Conservation (phyloP, 2,113 vertebrate species). For the Amazona guildingii region DNA sequence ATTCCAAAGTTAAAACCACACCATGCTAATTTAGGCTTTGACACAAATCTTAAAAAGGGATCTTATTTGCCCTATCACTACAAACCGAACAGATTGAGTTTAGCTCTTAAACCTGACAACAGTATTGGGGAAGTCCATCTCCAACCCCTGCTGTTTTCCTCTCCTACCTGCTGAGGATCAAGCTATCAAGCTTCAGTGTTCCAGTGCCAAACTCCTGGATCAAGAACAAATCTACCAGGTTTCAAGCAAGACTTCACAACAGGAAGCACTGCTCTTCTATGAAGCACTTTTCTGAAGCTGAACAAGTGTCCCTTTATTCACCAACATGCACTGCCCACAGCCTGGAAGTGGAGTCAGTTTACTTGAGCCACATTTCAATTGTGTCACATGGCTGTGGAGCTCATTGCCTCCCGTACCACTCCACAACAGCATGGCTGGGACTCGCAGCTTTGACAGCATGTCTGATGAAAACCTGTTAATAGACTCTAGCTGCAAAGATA, state of each 20-base stretch:
- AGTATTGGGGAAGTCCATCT: background rate
- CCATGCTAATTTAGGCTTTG: background rate
- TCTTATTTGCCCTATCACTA: background rate
- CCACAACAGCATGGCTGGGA: background rate
- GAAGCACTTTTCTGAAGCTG: fast-evolving
- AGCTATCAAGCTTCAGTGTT: background rate
- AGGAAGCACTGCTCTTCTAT: fast-evolving
- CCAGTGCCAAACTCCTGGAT: background rate
- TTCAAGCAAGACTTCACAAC: background rate
- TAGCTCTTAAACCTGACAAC: background rate
- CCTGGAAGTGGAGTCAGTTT: background rate
- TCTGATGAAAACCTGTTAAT: background rate
- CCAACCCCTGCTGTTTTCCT: background rate
- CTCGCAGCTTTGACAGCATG: background rate
- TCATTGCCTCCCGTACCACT: background rate
- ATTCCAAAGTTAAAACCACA: background rate
- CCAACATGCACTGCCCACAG: background rate
- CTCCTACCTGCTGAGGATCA: background rate
- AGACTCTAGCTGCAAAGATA: background rate
- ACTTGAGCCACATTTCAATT: background rate
- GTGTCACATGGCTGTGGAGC: background rate
- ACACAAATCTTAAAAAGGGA: background rate
- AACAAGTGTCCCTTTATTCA: background rate
- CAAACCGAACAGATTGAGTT: background rate
- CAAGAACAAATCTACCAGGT: background rate